Base-by-base conservation (phyloP, 2,888 invertebrate genomes). In the Fabriciana adippe region DNA sequence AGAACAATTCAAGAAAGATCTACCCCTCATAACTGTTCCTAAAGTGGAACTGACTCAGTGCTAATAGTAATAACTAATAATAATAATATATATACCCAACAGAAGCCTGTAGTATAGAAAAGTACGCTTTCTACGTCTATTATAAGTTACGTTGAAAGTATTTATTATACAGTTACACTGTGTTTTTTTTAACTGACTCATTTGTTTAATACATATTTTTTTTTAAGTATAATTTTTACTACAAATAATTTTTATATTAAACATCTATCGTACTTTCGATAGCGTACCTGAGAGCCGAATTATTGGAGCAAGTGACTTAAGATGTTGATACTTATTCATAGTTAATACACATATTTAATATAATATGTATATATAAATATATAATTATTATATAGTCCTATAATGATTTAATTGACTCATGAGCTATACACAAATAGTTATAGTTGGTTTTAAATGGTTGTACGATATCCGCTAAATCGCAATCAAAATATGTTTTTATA, bases 11-110 rank as follows among this genome's bases (percentile, higher is more conserved):
- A 87, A 82, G 56, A 70, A 31, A 2, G 68, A 74, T 0, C 73
- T 90, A 16, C 84, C 87, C 0, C 65, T 85, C 8, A 79, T 89
- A 11, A 50, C 75, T 0, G 81, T 87, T 11, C 81, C 84, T 1
- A 82, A 79, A 64, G 76, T 87, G 0, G 74, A 83, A 18, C 71
- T 89, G 16, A 78, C 79, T 4, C 83, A 85, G 35, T 90, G 88
- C 75, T 91, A 80, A 82, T 66, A 35, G 41, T 57, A 13, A 5
- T 26, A 56, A 35, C 8, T 35, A 41, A 2, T 41, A 16, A 21
- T 48, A 59, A 35, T n/a, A n/a, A 35, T 35, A 4, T 21, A 56
- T 45, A 45, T 16, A 21, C 6, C 11, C 21, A n/a, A 1, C 14
- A 26, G n/a, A 21, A 2, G 14, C 18, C 6, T 14, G 18, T 6